Conservation (phyloP, 92 coral and sea anemone genomes). For the Phenganax marumi region DNA sequence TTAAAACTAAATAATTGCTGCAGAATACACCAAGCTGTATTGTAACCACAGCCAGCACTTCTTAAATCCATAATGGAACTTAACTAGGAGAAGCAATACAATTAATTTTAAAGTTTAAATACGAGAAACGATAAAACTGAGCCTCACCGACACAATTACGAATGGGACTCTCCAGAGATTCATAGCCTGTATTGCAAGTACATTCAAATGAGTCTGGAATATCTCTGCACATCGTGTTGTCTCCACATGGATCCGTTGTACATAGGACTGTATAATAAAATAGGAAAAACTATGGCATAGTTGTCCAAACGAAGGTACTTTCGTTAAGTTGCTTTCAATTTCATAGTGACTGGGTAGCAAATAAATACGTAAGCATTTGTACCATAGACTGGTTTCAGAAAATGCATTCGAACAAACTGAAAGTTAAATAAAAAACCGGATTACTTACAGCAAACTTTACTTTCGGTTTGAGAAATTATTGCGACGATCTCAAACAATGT, state of each 20-base stretch:
- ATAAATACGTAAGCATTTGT: too few species aligned
- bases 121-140: neutral
- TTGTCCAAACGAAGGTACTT: neutral
- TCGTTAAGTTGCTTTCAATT: too few species aligned
- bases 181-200: neutral
- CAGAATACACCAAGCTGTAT: too few species aligned
- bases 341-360: too few species aligned
- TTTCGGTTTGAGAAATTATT: neutral
- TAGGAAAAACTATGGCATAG: neutral
- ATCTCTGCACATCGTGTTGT: neutral
- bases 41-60: too few species aligned
- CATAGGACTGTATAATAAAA: neutral
- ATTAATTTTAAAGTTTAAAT: neutral
- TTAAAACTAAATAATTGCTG: too few species aligned
- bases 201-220: neutral
- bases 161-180: too few species aligned
- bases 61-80: too few species aligned
- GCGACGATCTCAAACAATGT: conserved; percentile 13
- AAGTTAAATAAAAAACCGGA: neutral
- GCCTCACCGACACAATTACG: conserved; percentile 7
- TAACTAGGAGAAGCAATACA: too few species aligned
- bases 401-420: too few species aligned
- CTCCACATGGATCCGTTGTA: neutral
- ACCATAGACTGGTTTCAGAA: too few species aligned
- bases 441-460: conserved; percentile 35